Evolutionary conservation across 2,888 invertebrate genomes (phyloP).

Genomic region (Amitus sp.): DNA sequence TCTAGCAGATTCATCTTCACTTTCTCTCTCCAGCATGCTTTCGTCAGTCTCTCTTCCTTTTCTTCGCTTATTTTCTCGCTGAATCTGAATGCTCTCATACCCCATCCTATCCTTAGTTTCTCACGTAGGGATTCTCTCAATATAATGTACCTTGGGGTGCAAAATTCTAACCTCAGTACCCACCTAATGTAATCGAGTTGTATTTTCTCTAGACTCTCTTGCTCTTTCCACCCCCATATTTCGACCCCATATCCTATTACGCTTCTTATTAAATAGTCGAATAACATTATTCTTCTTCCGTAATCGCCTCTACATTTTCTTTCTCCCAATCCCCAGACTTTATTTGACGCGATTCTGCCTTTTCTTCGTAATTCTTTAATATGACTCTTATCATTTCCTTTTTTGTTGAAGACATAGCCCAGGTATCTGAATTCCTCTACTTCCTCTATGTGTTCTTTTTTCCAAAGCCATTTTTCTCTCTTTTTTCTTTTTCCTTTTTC

Average conservation of each 20-base stretch:
- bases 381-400: slow-evolving; percentile 7
- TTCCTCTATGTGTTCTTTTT: slow-evolving; percentile 7
- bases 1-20: background rate
- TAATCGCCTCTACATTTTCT: slow-evolving; percentile 11
- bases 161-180: slow-evolving; percentile 8
- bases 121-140: background rate
- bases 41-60: background rate
- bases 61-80: background rate
- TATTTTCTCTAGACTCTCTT: slow-evolving; percentile 11
- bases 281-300: slow-evolving; percentile 13
- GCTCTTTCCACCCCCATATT: slow-evolving; percentile 15
- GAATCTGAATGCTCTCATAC: background rate
- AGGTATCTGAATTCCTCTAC: slow-evolving; percentile 16
- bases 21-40: slow-evolving; percentile 9
- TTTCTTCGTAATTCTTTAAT: slow-evolving; percentile 8
- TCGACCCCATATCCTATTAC: slow-evolving; percentile 8
- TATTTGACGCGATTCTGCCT: slow-evolving; percentile 5
- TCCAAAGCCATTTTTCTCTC: slow-evolving; percentile 17
- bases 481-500: background rate
- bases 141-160: slow-evolving; percentile 7
- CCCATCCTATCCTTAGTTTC: slow-evolving; percentile 2
- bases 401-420: slow-evolving; percentile 10
- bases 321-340: slow-evolving; percentile 16
- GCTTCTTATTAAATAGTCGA: slow-evolving; percentile 8
- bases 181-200: slow-evolving; percentile 13